Conservation (phyloP, 1,140 invertebrate species). For the Andricus grossulariae region DNA sequence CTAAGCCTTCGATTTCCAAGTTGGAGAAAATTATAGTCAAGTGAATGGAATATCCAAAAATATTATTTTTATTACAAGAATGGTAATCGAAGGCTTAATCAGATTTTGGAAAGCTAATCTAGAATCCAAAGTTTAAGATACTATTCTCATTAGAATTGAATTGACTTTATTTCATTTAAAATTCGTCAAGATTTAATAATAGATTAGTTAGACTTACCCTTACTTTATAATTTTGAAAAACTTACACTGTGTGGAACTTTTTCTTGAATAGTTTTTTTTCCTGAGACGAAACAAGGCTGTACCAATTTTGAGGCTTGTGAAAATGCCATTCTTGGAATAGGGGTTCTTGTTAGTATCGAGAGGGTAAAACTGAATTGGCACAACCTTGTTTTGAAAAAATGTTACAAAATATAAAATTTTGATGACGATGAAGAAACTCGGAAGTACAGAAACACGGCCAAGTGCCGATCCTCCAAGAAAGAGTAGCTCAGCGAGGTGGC, state of each 20-base stretch:
- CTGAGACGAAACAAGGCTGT: slow-evolving; percentile 7
- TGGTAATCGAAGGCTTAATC: no score
- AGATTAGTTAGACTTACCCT: slow-evolving; percentile 18
- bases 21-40: no score
- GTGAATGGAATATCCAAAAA: no score
- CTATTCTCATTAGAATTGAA: neutral
- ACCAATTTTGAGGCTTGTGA: neutral
- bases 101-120: slow-evolving; percentile 2
- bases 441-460: slow-evolving; percentile 45
- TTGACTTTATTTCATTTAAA: no score
- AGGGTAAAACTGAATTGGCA: neutral
- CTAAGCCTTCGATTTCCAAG: no score
- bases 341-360: neutral
- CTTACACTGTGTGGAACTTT: neutral
- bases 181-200: slow-evolving; percentile 29
- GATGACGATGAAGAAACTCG: slow-evolving; percentile 19
- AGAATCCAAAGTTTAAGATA: neutral
- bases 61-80: no score
- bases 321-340: no score
- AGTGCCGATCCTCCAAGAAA: slow-evolving; percentile 67
- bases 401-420: neutral
- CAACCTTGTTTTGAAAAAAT: slow-evolving; percentile 2
- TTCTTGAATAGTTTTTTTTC: slow-evolving; percentile 20
- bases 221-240: neutral
- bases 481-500: slow-evolving; percentile 64